Conservation (phyloP, 1,140 invertebrate species). For the Brachionus calyciflorus region DNA sequence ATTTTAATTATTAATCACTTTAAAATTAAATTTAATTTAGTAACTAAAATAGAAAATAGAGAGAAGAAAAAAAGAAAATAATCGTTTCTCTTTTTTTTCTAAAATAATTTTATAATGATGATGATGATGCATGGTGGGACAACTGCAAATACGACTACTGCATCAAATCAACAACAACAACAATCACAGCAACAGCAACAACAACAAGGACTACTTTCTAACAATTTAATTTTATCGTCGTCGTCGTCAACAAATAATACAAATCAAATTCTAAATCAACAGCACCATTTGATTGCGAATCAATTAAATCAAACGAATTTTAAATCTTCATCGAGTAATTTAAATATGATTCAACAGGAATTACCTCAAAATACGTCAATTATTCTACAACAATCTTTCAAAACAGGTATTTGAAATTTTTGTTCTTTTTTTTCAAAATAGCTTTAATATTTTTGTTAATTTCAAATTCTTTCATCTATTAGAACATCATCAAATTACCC, state of each 20-base stretch:
- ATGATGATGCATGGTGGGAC: constrained; percentile 45
- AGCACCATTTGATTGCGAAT: background rate
- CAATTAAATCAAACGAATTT: constrained; percentile 1
- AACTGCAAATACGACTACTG: constrained; percentile 33
- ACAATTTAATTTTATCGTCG: constrained; percentile 16
- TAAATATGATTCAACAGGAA: constrained; percentile 19
- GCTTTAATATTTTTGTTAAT: no score
- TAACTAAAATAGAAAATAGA: constrained; percentile 28
- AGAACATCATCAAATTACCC: no score
- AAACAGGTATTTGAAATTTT: constrained; percentile 34
- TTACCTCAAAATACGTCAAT: background rate
- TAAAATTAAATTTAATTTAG: no score
- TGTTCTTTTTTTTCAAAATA: no score
- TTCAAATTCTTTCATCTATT: no score
- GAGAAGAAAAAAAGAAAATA: background rate
- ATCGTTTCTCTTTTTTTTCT: background rate
- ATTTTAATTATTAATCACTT: no score
- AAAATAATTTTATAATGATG: constrained; percentile 24
- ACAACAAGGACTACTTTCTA: background rate
- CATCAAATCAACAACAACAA: constrained; percentile 29
- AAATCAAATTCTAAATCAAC: background rate
- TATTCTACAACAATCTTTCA: constrained; percentile 6
- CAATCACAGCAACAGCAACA: constrained; percentile 14
- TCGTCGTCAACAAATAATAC: constrained; percentile 11
- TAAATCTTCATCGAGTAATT: background rate